Evolutionary conservation across 2,888 invertebrate genomes (phyloP).

Genomic region (Phortica magna): DNA sequence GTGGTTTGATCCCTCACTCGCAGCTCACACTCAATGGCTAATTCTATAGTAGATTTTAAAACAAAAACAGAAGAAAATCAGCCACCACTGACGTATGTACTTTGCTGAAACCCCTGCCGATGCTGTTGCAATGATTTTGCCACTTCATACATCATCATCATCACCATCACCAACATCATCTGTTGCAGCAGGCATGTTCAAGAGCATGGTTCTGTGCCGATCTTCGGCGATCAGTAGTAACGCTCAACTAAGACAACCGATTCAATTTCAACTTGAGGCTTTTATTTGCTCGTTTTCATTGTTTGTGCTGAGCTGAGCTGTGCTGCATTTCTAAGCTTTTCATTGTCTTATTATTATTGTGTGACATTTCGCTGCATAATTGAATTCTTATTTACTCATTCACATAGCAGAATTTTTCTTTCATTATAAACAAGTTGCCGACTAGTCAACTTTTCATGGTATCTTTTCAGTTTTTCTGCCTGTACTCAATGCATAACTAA

Average conservation of each 20-base stretch:
- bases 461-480: background rate
- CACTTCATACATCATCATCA: conserved; percentile 65
- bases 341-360: conserved; percentile 24
- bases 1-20: conserved; percentile 34
- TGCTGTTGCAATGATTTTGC: conserved; percentile 56
- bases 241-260: background rate
- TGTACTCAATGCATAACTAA: conserved; percentile 34
- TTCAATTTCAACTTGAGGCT: conserved; percentile 3
- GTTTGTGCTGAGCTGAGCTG: background rate
- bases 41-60: conserved; percentile 44
- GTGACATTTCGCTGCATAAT: conserved; percentile 68
- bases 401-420: conserved; percentile 37
- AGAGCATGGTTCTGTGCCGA: background rate
- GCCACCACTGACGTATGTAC: conserved; percentile 39
- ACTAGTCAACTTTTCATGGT: conserved; percentile 6
- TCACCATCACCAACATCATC: background rate
- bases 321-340: background rate
- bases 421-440: conserved; percentile 29
- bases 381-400: conserved; percentile 63
- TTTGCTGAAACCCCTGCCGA: conserved; percentile 41
- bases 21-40: conserved; percentile 51
- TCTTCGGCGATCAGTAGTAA: background rate
- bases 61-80: background rate
- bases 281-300: conserved; percentile 37
- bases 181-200: background rate